Evolutionary conservation across 2,888 invertebrate genomes (phyloP).

Genomic region (Hyposoter didymator): DNA sequence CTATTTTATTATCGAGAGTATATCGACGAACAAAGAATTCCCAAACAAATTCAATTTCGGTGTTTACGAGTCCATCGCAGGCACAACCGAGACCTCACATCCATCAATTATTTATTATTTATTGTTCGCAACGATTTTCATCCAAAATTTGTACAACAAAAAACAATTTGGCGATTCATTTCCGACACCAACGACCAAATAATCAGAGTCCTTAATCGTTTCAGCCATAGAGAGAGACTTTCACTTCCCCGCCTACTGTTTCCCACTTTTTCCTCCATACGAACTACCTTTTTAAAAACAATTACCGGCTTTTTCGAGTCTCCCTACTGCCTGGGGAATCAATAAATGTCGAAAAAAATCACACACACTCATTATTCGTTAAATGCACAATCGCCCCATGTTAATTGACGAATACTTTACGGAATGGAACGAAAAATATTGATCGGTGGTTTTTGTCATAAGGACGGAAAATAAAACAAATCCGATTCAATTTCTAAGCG

Average conservation of each 20-base stretch:
- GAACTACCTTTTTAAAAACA: not conserved
- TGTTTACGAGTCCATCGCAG: not conserved
- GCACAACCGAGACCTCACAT: not conserved
- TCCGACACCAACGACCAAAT: not conserved
- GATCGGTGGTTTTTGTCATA: not conserved
- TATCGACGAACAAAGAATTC: not conserved
- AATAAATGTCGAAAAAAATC: not conserved
- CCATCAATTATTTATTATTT: not conserved
- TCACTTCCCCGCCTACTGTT: not conserved
- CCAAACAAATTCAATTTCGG: not conserved
- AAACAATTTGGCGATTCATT: not conserved
- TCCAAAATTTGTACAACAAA: not conserved
- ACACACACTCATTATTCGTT: not conserved
- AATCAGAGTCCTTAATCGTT: not conserved
- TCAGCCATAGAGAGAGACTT: not conserved
- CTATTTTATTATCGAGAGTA: not conserved
- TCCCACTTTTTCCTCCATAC: not conserved
- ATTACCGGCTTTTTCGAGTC: not conserved
- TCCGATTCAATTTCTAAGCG: not conserved
- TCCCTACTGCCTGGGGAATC: not conserved
- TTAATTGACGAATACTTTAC: not conserved
- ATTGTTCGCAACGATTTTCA: not conserved
- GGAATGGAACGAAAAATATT: not conserved
- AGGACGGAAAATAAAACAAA: not conserved
- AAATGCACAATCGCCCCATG: not conserved